Evolutionary conservation across 1,140 invertebrate species (phyloP).

Genomic region (Pseudomyrmex pallidus): DNA sequence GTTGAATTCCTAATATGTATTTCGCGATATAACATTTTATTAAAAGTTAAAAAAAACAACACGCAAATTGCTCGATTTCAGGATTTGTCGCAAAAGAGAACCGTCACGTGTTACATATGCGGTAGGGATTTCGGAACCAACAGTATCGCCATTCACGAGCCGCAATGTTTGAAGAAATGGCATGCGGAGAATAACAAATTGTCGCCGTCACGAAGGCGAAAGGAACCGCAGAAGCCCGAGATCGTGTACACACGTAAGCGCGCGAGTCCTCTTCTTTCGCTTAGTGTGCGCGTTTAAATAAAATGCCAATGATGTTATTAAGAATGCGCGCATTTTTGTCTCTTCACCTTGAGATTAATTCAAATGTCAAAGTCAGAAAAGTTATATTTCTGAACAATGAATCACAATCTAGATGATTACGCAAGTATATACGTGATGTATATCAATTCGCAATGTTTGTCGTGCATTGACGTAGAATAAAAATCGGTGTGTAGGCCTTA

Average conservation of each 20-base stretch:
- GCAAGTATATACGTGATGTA: conserved; percentile 1
- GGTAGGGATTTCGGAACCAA: conserved; percentile 90
- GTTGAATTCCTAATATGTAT: background rate
- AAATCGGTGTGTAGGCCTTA: conserved; percentile 7
- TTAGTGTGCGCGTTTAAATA: background rate
- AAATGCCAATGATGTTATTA: too few species aligned
- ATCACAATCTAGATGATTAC: conserved; percentile 17
- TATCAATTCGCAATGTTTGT: conserved; percentile 22
- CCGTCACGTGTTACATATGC: conserved; percentile 90
- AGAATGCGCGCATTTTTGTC: background rate
- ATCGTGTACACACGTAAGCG: conserved; percentile 85
- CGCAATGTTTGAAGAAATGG: conserved; percentile 92
- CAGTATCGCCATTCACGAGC: conserved; percentile 91
- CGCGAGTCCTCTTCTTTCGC: conserved; percentile 28
- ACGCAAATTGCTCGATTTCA: conserved; percentile 46
- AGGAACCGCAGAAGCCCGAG: conserved; percentile 88
- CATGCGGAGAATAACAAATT: conserved; percentile 88
- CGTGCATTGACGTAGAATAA: background rate
- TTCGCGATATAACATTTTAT: background rate
- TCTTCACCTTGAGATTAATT: conserved; percentile 9
- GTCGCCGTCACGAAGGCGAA: conserved; percentile 86
- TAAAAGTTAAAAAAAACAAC: conserved; percentile 1
- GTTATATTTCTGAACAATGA: conserved; percentile 1
- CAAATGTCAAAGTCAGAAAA: conserved; percentile 31
- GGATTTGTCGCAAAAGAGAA: conserved; percentile 67